Conservation (phyloP, 2,797 vertebrate species). For the Pteronotus mesoamericanus region DNA sequence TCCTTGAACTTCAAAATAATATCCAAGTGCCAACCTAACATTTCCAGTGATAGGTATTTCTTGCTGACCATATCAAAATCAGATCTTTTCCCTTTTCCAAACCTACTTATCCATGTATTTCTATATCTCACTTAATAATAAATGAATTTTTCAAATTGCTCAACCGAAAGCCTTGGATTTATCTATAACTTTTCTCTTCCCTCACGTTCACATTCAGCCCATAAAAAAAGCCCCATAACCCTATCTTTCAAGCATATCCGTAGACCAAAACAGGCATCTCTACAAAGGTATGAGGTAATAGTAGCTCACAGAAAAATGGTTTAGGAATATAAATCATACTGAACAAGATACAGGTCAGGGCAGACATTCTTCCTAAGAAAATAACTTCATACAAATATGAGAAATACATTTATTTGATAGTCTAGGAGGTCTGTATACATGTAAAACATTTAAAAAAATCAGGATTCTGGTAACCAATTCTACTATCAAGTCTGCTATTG, state of each 20-base stretch:
- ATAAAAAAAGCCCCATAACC: not conserved
- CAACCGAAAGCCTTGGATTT: not conserved
- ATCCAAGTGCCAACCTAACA: not conserved
- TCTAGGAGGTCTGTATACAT: slow-evolving; percentile 2
- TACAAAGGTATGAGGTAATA: not conserved
- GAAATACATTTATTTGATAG: not conserved
- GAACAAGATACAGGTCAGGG: not conserved
- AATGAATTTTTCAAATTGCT: not conserved
- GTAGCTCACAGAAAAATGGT: not conserved
- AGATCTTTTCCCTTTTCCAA: not conserved
- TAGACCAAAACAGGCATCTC: not conserved
- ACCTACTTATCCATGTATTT: not conserved
- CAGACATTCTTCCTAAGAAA: not conserved
- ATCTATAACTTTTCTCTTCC: not conserved
- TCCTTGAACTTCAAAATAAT: not conserved
- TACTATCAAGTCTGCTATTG: slow-evolving; percentile 5
- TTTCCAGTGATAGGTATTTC: not conserved
- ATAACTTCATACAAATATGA: not conserved
- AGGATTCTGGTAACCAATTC: slow-evolving; percentile 19
- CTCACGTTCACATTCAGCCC: not conserved
- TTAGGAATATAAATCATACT: not conserved
- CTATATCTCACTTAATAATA: not conserved
- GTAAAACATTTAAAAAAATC: not conserved
- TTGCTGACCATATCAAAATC: not conserved
- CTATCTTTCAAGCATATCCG: not conserved